A percentile compares a stretch with the other conserved stretches of the same genome.
phyloP scores from a whole-genome alignment of 1,140 invertebrate species.

The Asobara japonica region DNA sequence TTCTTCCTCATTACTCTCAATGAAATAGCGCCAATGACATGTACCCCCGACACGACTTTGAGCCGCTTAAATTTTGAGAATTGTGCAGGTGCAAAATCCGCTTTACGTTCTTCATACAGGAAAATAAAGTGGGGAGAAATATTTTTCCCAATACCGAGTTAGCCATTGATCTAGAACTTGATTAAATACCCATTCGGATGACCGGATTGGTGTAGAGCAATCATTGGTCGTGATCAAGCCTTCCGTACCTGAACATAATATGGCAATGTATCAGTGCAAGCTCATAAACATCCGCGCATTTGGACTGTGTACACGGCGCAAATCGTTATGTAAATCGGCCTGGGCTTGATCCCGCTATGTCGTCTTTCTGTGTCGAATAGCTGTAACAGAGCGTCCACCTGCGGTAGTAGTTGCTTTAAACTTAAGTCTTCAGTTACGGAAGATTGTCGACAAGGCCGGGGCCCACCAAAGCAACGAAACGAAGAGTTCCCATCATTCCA shows the following conservation, averaged over 20 bases:
- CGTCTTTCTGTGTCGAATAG: conserved; percentile 54
- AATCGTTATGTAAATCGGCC: conserved; percentile 49
- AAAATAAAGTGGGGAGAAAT: not conserved
- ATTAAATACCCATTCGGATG: too few relatives aligned
- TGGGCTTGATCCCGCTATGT: conserved; percentile 44
- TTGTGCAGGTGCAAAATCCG: too few relatives aligned
- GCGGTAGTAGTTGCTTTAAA: not conserved
- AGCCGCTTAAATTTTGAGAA: too few relatives aligned
- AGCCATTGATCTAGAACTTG: too few relatives aligned
- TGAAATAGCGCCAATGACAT: not conserved
- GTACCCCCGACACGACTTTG: too few relatives aligned
- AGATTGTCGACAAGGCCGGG: not conserved
- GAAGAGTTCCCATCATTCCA: not conserved
- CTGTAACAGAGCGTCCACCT: conserved; percentile 44
- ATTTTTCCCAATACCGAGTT: not conserved
- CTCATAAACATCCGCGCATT: not conserved
- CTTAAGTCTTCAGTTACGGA: not conserved
- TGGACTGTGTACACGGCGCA: not conserved
- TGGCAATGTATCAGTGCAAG: not conserved
- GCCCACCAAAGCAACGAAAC: not conserved
- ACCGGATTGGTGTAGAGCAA: not conserved
- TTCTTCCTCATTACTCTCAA: too few relatives aligned
- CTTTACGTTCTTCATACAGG: too few relatives aligned
- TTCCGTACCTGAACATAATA: not conserved
- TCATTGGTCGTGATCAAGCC: not conserved